These are phyloP conservation scores for Homarus gammarus DNA, from an alignment of 2,888 invertebrate genomes.

Conservation along the genomic window DNA sequence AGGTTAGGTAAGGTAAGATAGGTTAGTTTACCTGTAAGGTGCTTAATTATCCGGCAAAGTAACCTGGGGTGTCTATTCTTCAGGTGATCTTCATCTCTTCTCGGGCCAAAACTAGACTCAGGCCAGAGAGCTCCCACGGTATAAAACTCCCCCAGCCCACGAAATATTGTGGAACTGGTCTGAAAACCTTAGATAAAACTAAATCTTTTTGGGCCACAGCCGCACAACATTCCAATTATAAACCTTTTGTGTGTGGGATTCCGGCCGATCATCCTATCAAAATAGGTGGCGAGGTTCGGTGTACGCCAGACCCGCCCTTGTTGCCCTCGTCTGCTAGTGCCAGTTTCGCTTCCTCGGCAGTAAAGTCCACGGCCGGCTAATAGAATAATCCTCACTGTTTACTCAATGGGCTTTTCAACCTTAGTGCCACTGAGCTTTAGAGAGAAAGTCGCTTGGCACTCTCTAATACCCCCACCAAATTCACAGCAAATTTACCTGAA, in stretches of 20 bases:
- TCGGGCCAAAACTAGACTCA: too few relatives aligned
- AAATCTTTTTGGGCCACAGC: conserved; percentile 26
- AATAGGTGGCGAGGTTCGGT: neutral
- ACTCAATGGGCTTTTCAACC: conserved; percentile 30
- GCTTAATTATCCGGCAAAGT: too few relatives aligned
- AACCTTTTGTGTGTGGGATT: conserved; percentile 58
- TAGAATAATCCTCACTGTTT: conserved; percentile 52
- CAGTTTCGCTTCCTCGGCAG: neutral
- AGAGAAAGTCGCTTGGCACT: conserved; percentile 6
- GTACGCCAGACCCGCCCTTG: conserved; percentile 11
- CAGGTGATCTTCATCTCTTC: too few relatives aligned
- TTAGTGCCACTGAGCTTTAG: conserved; percentile 1
- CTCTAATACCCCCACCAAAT: neutral
- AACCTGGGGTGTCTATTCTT: too few relatives aligned
- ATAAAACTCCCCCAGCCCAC: neutral
- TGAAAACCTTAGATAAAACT: conserved; percentile 26
- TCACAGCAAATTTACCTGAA: conserved; percentile 36
- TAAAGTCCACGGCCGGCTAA: conserved; percentile 10
- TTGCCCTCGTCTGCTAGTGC: neutral
- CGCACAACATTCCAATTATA: conserved; percentile 60
- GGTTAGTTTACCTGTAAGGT: too few relatives aligned
- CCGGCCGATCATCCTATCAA: conserved; percentile 51
- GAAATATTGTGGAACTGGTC: conserved; percentile 26
- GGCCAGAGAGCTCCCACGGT: too few relatives aligned
- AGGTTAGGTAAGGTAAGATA: too few relatives aligned